phyloP scores from a whole-genome alignment of 2,888 invertebrate species.

The Cacoxenus indagator region DNA sequence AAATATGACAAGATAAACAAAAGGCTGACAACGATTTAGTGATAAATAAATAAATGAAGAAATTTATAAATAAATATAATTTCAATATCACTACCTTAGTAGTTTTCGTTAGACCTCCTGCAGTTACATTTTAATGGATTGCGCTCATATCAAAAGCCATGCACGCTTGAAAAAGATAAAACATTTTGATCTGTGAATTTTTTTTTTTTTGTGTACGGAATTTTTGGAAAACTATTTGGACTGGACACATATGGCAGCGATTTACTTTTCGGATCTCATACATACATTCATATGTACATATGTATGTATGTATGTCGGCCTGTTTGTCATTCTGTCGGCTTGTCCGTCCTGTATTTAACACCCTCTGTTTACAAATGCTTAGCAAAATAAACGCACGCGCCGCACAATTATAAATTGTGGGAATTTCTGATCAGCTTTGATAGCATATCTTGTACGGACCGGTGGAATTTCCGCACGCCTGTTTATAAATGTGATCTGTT shows the following conservation, averaged over 20 bases:
- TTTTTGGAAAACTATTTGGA: slow-evolving; percentile 50
- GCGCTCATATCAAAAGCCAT: background rate
- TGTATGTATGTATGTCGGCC: background rate
- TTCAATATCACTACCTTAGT: background rate
- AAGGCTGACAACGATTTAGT: background rate
- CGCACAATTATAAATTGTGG: slow-evolving; percentile 40
- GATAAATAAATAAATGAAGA: too few relatives aligned
- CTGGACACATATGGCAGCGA: slow-evolving; percentile 53
- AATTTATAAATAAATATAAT: too few relatives aligned
- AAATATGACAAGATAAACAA: slow-evolving; percentile 1
- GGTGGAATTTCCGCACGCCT: slow-evolving; percentile 35
- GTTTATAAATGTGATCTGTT: slow-evolving; percentile 62
- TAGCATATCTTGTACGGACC: background rate
- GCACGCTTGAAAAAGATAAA: background rate
- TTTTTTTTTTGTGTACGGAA: slow-evolving; percentile 39
- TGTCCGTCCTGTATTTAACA: slow-evolving; percentile 4
- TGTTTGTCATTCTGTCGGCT: background rate
- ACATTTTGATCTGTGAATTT: background rate
- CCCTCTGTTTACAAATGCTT: slow-evolving; percentile 8
- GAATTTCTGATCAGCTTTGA: slow-evolving; percentile 36
- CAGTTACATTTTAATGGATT: background rate
- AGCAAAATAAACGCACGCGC: slow-evolving; percentile 44
- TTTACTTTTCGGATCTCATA: slow-evolving; percentile 44
- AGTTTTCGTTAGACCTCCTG: background rate
- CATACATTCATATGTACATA: too few relatives aligned